Evolutionary conservation across 2,113 vertebrate genomes (phyloP), one percentile per base, ranked within the genome.

Genomic region (Chloropsis hardwickii): DNA sequence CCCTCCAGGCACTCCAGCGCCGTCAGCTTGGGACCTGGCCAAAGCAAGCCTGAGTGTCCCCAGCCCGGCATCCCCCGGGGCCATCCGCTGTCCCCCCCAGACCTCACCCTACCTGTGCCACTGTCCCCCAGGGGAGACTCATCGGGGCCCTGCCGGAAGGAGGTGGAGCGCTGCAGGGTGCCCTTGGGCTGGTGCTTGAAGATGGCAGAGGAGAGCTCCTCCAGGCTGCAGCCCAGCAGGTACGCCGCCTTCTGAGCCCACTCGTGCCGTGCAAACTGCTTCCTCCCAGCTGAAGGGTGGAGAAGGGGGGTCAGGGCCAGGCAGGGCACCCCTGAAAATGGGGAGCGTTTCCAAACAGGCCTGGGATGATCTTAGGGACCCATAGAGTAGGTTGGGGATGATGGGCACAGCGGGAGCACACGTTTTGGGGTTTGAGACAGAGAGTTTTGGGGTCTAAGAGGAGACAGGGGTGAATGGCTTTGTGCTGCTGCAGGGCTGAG

Each of bases 181-280:
- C 98, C 98, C 97, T 99, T 99, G 92, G 98, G 96, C 81, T 99
- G 99, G 83, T 99, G 99, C 94, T 99, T 99, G 96, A 99, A 99
- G 97, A 99, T 98, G 66, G 99, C 97, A 0, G 99, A 99, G 91
- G 99, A 99, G 60, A 99, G 98, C 90, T 99, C 99, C 96, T 99
- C 99, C 94, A 99, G 97, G 72, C 97, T 98, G 94, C 99, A 99
- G 95, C 99, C 98, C 94, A 97, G 95, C 97, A 99, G 98, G 96
- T 99, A 99, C 0, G 99, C 99, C 0, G 99, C 99, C 88, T 99
- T 99, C 98, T 99, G 99, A 56, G 99, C 99, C 99, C 99, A 99
- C 84, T 99, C 99, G 1, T 99, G 99, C 31, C 98, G 98, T 8
- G 99, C 99, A 98, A 99, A 99, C 97, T 99, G 99, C 93, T 92